Conservation (phyloP, 2,113 vertebrate species). For the Falcunculus frontatus region DNA sequence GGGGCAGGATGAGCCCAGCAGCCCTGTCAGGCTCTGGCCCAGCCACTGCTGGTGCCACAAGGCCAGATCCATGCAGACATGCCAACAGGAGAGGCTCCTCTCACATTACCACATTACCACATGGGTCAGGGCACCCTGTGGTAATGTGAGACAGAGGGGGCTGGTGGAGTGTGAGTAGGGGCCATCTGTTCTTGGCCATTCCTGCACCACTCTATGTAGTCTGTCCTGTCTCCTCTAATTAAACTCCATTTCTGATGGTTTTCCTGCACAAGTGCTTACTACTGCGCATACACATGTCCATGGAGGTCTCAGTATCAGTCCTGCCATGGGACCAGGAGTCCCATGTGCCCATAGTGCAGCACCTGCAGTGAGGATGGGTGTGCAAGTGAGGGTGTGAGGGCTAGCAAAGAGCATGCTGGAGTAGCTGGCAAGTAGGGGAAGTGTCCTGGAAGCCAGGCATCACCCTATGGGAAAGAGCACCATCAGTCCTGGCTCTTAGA, state of each 20-base stretch:
- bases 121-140: accelerated
- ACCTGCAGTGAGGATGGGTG: not conserved
- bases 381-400: accelerated
- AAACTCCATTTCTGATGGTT: accelerated
- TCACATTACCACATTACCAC: no score
- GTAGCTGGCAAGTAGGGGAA: not conserved
- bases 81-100: not conserved
- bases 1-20: not conserved
- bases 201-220: not conserved
- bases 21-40: not conserved
- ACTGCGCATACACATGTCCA: accelerated
- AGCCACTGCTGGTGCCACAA: not conserved
- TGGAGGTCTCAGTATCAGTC: not conserved
- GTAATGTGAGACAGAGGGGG: not conserved
- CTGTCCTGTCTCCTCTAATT: not conserved
- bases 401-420: not conserved
- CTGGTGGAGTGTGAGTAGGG: not conserved
- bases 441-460: not conserved
- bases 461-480: not conserved
- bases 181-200: no score
- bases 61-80: not conserved
- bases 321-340: not conserved
- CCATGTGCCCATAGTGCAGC: accelerated
- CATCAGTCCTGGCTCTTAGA: not conserved
- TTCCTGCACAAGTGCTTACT: not conserved